Conservation (phyloP, 2,113 vertebrate genomes). For the Ctenodactylus gundi region DNA sequence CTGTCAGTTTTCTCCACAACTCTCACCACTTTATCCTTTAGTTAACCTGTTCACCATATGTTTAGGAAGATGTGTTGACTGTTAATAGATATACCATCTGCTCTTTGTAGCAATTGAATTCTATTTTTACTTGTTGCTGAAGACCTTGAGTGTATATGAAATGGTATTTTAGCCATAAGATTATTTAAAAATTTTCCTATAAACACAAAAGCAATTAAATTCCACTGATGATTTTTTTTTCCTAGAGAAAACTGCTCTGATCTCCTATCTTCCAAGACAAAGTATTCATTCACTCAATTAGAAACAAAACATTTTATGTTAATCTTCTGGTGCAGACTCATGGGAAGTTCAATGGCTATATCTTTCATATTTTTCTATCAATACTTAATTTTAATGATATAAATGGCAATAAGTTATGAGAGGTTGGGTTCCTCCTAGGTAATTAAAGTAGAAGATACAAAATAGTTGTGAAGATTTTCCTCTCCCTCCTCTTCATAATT, state of each 20-base stretch:
- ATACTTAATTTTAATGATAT: slow-evolving; percentile 15
- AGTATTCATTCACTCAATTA: slow-evolving; percentile 22
- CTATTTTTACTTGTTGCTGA: slow-evolving; percentile 80
- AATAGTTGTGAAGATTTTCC: slow-evolving; percentile 44
- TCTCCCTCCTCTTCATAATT: slow-evolving; percentile 7
- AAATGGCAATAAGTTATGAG: slow-evolving; percentile 11
- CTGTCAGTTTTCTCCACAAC: slow-evolving; percentile 73
- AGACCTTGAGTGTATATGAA: slow-evolving; percentile 75
- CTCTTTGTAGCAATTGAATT: slow-evolving; percentile 74
- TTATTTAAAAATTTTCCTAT: slow-evolving; percentile 64
- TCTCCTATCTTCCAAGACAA: slow-evolving; percentile 38
- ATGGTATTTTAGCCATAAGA: slow-evolving; percentile 58
- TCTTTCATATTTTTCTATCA: neutral
- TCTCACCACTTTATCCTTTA: slow-evolving; percentile 79
- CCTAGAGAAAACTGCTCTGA: neutral
- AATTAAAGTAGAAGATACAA: slow-evolving; percentile 24
- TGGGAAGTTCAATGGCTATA: neutral
- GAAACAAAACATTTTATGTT: neutral
- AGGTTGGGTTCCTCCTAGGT: slow-evolving; percentile 22
- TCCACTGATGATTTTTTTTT: neutral
- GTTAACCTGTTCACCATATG: slow-evolving; percentile 84
- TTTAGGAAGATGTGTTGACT: slow-evolving; percentile 82
- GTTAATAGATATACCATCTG: slow-evolving; percentile 83
- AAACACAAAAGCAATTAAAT: slow-evolving; percentile 52
- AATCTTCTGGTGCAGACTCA: neutral